Evolutionary conservation across 2,797 vertebrate species (phyloP).

Genomic region (Cichlasoma orientale): DNA sequence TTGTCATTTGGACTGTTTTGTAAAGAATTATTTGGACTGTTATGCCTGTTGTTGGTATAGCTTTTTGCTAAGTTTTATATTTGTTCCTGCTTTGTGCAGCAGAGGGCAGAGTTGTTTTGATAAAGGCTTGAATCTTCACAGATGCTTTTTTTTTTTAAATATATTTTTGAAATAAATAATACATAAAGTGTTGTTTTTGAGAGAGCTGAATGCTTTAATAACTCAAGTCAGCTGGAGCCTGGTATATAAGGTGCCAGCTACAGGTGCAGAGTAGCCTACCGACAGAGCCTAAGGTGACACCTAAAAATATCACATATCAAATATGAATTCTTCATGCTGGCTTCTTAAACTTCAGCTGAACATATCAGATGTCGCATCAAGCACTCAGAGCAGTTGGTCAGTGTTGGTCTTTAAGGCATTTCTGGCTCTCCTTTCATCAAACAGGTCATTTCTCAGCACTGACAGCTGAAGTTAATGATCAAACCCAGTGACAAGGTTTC

Average conservation of each 20-base stretch:
- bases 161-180: background rate
- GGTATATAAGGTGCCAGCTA: background rate
- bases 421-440: slow-evolving; percentile 25
- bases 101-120: slow-evolving; percentile 63
- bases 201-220: background rate
- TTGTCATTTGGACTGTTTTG: background rate
- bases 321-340: background rate
- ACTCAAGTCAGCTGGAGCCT: background rate
- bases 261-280: background rate
- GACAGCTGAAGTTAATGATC: slow-evolving; percentile 76
- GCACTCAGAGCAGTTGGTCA: background rate
- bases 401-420: background rate
- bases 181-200: background rate
- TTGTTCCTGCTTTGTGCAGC: slow-evolving; percentile 49
- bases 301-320: slow-evolving; percentile 1
- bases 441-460: slow-evolving; percentile 43
- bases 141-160: background rate
- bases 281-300: background rate
- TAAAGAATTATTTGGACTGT: background rate
- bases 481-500: slow-evolving; percentile 67
- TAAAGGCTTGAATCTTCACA: slow-evolving; percentile 6
- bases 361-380: background rate
- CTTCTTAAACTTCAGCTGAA: background rate
- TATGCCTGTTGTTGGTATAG: no score
- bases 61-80: background rate